Conservation (phyloP, 2,888 invertebrate genomes). For the Boloria selene region DNA sequence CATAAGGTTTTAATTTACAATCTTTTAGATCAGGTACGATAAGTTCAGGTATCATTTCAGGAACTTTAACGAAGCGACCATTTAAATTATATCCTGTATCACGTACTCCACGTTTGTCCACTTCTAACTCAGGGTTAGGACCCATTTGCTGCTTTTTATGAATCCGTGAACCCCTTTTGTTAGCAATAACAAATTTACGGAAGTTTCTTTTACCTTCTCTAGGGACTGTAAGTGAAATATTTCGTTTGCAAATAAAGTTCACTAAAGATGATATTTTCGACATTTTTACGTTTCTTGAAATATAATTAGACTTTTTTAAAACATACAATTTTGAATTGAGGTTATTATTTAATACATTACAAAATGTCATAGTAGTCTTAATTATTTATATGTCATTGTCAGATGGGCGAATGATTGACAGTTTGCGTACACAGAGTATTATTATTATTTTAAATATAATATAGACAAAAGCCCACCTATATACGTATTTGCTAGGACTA, state of each 20-base stretch:
- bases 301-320: background rate
- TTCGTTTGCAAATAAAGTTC: slow-evolving; percentile 62
- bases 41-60: slow-evolving; percentile 95
- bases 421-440: too few relatives aligned
- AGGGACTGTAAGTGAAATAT: slow-evolving; percentile 64
- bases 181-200: slow-evolving; percentile 88
- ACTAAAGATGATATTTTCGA: slow-evolving; percentile 61
- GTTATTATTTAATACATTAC: slow-evolving; percentile 15
- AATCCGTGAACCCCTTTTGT: slow-evolving; percentile 87
- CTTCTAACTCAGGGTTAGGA: slow-evolving; percentile 84
- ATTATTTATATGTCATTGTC: too few relatives aligned
- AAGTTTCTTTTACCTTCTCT: slow-evolving; percentile 90
- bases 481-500: too few relatives aligned
- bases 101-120: slow-evolving; percentile 87
- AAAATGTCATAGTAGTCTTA: background rate
- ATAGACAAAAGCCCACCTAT: too few relatives aligned
- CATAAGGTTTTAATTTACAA: slow-evolving; percentile 95
- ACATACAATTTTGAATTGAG: slow-evolving; percentile 7
- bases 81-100: slow-evolving; percentile 82
- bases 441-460: too few relatives aligned
- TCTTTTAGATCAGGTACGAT: slow-evolving; percentile 94
- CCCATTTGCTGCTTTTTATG: slow-evolving; percentile 84
- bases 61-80: slow-evolving; percentile 84
- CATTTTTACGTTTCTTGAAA: slow-evolving; percentile 51
- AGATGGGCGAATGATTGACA: too few relatives aligned